These are phyloP conservation scores for Penaeus japonicus DNA, from an alignment of 1,140 invertebrate species.

Conservation along the genomic window DNA sequence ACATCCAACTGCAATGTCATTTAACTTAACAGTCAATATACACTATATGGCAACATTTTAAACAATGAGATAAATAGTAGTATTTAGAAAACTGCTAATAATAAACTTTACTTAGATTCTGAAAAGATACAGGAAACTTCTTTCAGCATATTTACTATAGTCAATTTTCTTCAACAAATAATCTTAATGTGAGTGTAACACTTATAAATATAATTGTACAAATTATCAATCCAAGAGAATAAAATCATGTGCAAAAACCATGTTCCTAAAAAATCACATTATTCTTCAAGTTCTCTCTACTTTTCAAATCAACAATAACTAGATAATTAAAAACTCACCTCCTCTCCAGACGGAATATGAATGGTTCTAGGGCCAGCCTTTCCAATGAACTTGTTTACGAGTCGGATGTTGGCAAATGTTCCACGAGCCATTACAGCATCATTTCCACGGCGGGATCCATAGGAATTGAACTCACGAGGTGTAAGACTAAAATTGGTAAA, in stretches of 20 bases:
- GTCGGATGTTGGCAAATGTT: conserved; percentile 97
- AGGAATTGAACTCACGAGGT: conserved; percentile 97
- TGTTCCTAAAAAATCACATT: no score
- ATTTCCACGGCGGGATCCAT: conserved; percentile 94
- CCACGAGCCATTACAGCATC: conserved; percentile 96
- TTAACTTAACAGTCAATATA: conserved; percentile 39
- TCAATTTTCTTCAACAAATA: no score
- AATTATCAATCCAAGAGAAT: neutral
- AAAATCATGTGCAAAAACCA: neutral
- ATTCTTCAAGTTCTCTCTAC: no score
- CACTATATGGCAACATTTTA: no score
- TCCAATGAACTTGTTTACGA: conserved; percentile 90
- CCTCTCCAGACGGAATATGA: conserved; percentile 86
- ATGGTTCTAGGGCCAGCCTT: conserved; percentile 85
- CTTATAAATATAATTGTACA: conserved; percentile 49
- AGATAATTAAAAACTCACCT: conserved; percentile 67
- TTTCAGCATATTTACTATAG: no score
- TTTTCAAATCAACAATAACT: conserved; percentile 38
- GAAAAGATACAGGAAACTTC: no score
- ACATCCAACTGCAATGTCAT: conserved; percentile 78
- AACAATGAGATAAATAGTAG: no score
- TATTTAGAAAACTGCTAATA: no score
- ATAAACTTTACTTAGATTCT: no score
- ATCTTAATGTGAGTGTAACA: no score
- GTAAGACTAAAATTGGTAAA: conserved; percentile 58